Percentiles rank a stretch among this genome's conserved stretches.
Evolutionary conservation across 2,888 invertebrate species (phyloP).

Genomic region (Stegophylla sp.): DNA sequence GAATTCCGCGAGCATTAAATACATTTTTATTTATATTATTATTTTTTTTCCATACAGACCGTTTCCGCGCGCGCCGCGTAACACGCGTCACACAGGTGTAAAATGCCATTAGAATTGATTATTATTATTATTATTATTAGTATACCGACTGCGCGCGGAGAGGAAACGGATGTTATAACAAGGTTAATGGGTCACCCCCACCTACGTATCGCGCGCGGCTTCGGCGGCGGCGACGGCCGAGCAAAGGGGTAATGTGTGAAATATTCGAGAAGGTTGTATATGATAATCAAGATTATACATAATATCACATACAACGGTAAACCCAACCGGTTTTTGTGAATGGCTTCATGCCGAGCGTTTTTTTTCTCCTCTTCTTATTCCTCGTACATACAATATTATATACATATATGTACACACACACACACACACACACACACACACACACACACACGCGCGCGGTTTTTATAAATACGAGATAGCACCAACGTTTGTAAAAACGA

Average conservation of each 20-base stretch:
- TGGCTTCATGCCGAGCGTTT: conserved; percentile 28
- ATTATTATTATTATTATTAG: too few relatives aligned
- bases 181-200: conserved; percentile 52
- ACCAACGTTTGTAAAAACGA: background rate
- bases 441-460: background rate
- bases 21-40: background rate
- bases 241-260: conserved; percentile 44
- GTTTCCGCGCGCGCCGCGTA: background rate
- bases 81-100: background rate
- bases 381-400: too few relatives aligned
- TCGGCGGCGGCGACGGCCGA: background rate
- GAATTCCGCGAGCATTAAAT: too few relatives aligned
- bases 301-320: conserved; percentile 40
- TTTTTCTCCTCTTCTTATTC: conserved; percentile 1
- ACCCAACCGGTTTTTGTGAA: conserved; percentile 53
- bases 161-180: conserved; percentile 54
- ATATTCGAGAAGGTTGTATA: conserved; percentile 56
- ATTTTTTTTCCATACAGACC: background rate
- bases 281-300: conserved; percentile 44
- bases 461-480: background rate
- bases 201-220: too few relatives aligned
- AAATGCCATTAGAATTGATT: conserved; percentile 8
- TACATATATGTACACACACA: too few relatives aligned
- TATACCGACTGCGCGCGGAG: background rate
- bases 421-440: background rate